Evolutionary conservation across 2,113 vertebrate genomes (phyloP).

Genomic region (Macquaria australasica): DNA sequence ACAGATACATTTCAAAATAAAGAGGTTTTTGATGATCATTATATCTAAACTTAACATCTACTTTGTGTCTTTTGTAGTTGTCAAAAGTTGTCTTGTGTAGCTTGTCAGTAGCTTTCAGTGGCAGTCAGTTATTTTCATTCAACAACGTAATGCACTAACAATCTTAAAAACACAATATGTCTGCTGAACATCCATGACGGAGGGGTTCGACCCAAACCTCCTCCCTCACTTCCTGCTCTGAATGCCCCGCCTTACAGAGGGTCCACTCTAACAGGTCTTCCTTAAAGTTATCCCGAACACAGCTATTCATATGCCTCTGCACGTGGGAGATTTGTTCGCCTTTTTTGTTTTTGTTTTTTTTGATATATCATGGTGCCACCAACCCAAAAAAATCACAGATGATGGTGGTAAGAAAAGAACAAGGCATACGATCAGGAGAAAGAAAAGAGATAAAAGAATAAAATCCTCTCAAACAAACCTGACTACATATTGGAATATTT

Average conservation of each 20-base stretch:
- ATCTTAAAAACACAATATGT: slow-evolving; percentile 49
- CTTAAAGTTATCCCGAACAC: slow-evolving; percentile 59
- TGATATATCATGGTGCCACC: neutral
- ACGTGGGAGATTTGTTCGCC: slow-evolving; percentile 23
- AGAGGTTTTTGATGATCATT: neutral
- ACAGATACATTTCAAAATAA: neutral
- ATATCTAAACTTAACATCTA: neutral
- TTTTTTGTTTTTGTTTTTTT: neutral
- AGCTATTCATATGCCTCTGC: slow-evolving; percentile 39
- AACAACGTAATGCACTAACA: neutral
- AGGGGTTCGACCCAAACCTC: slow-evolving; percentile 49
- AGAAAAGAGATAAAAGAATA: neutral
- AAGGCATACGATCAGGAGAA: neutral
- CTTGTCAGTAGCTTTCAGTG: neutral
- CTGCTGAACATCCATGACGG: slow-evolving; percentile 55
- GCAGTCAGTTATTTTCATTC: neutral
- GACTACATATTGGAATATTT: neutral
- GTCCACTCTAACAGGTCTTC: slow-evolving; percentile 52
- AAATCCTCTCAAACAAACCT: neutral
- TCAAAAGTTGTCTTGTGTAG: neutral
- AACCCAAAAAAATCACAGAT: neutral
- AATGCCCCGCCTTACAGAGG: slow-evolving; percentile 47
- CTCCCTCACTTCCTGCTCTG: slow-evolving; percentile 76
- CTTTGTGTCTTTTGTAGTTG: neutral
- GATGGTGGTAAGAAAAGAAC: neutral